Conservation (phyloP, 2,797 vertebrate genomes). For the Coregonus ussuriensis region DNA sequence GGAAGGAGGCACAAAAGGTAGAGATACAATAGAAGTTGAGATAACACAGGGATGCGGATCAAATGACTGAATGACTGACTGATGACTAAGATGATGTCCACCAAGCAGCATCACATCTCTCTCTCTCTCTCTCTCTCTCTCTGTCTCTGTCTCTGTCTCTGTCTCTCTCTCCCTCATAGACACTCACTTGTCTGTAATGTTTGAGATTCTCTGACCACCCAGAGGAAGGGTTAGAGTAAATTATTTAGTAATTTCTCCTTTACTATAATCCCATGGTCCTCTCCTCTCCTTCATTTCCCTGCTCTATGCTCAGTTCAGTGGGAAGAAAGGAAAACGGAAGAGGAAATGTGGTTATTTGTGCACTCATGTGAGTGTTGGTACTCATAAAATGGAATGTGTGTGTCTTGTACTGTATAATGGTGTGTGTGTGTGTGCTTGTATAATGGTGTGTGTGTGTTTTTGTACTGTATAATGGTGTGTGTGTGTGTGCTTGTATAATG, state of each 20-base stretch:
- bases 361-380: background rate
- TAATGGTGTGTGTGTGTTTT: background rate
- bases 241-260: background rate
- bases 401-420: background rate
- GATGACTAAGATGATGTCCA: background rate
- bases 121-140: background rate
- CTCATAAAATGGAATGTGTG: background rate
- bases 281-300: background rate
- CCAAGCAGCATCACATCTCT: background rate
- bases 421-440: background rate
- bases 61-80: background rate
- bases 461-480: background rate
- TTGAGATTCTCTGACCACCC: background rate
- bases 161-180: background rate
- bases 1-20: background rate
- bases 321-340: background rate
- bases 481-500: background rate
- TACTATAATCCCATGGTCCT: background rate
- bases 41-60: slow-evolving; percentile 1
- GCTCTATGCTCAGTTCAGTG: background rate
- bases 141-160: background rate
- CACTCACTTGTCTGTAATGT: background rate
- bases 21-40: background rate
- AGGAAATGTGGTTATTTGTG: slow-evolving; percentile 10
- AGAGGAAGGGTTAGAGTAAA: background rate